phyloP scores from a whole-genome alignment of 2,113 vertebrate genomes.

The Peromyscus maniculatus region DNA sequence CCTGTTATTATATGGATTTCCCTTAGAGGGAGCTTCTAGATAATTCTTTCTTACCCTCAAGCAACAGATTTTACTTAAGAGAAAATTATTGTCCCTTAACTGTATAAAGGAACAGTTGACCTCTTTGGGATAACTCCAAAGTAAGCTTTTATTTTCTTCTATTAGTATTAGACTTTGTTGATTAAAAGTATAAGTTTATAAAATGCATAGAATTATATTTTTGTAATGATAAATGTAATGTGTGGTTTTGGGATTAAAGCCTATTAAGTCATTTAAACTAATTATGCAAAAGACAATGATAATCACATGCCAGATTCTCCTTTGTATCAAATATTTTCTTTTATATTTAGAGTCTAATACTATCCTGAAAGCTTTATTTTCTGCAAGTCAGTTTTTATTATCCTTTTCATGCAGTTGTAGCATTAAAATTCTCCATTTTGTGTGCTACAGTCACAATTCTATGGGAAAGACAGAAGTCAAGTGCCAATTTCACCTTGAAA shows the following conservation, averaged over 20 bases:
- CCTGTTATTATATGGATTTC: neutral
- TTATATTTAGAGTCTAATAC: neutral
- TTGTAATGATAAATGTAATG: neutral
- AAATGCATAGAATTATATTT: neutral
- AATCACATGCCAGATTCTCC: slow-evolving; percentile 33
- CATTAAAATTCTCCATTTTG: neutral
- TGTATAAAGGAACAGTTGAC: neutral
- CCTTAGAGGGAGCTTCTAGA: neutral
- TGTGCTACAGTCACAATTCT: slow-evolving; percentile 10
- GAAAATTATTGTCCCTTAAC: neutral
- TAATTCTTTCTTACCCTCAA: neutral
- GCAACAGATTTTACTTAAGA: neutral
- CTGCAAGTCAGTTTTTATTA: neutral
- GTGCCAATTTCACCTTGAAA: slow-evolving; percentile 29
- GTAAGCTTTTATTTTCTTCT: neutral
- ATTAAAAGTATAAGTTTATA: slow-evolving; percentile 2
- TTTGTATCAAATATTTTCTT: neutral
- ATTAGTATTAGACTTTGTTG: neutral
- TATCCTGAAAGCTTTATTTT: neutral
- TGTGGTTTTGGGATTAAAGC: neutral
- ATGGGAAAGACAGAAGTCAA: neutral
- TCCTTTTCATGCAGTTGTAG: neutral
- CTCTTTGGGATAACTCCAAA: neutral
- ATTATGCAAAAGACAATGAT: neutral
- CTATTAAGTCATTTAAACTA: neutral